These are phyloP conservation scores for Momotus momota DNA, from an alignment of 2,797 vertebrate genomes.

Conservation along the genomic window DNA sequence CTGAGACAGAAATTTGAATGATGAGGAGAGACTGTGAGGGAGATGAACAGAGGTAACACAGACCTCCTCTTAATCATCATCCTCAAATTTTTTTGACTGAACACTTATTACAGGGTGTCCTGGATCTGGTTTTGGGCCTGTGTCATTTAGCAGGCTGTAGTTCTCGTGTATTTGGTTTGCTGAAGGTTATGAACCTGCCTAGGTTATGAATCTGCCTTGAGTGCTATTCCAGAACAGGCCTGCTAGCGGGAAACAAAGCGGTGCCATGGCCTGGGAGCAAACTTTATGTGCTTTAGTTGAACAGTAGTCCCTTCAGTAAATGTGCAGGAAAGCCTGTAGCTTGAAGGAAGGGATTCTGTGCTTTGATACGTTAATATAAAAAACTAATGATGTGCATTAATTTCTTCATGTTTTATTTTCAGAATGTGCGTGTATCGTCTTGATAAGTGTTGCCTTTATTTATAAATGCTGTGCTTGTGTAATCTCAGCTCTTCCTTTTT, in stretches of 20 bases:
- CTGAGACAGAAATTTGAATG: neutral
- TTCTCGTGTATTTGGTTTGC: neutral
- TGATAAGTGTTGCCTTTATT: neutral
- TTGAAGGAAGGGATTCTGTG: neutral
- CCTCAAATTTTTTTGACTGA: neutral
- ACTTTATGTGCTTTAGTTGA: neutral
- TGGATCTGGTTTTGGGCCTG: neutral
- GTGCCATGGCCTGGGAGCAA: neutral
- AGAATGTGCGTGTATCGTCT: neutral
- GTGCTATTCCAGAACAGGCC: neutral
- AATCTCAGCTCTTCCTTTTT: conserved; percentile 33
- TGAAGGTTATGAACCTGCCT: neutral
- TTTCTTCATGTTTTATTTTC: neutral
- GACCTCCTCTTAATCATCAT: neutral
- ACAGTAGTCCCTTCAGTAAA: neutral
- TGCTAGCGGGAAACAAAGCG: neutral
- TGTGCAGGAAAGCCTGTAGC: neutral
- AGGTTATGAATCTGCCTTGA: neutral
- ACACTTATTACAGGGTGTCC: accelerated
- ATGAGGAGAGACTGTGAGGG: neutral
- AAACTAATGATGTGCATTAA: neutral
- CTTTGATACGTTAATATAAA: neutral
- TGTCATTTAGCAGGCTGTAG: neutral
- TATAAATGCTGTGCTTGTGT: neutral
- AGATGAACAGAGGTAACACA: neutral